phyloP scores from a whole-genome alignment of 2,888 invertebrate genomes.

The Acanthosepion esculentum region DNA sequence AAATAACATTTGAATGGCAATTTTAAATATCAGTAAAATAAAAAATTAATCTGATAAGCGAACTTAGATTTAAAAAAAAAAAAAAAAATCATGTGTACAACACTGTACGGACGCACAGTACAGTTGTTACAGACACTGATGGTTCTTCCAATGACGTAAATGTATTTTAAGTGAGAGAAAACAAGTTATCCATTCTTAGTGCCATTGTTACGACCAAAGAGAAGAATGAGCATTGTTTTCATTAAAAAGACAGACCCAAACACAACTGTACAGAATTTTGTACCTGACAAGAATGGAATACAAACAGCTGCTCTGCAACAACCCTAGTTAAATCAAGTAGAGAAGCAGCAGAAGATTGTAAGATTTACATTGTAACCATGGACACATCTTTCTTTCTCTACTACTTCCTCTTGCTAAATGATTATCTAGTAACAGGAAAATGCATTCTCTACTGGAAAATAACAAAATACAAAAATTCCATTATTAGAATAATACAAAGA shows the following conservation, averaged over 20 bases:
- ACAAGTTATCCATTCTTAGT: neutral
- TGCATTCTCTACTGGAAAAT: neutral
- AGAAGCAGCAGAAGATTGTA: neutral
- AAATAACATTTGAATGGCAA: too few species aligned
- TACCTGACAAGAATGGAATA: neutral
- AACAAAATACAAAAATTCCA: neutral
- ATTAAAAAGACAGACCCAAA: neutral
- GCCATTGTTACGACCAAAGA: neutral
- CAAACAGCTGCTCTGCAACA: neutral
- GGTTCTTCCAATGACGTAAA: too few species aligned
- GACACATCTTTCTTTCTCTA: neutral
- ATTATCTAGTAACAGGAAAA: neutral
- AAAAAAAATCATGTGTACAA: too few species aligned
- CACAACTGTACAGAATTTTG: neutral
- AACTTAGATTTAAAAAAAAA: too few species aligned
- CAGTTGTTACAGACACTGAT: too few species aligned
- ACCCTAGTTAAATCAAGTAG: too few species aligned
- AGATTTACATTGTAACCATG: conserved; percentile 33
- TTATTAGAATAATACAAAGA: neutral
- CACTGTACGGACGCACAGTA: too few species aligned
- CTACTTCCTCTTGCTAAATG: neutral
- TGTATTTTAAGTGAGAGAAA: neutral
- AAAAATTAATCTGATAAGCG: too few species aligned
- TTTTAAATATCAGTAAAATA: too few species aligned
- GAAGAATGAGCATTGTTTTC: neutral